These are phyloP conservation scores for Drepana falcataria DNA, from an alignment of 2,888 invertebrate species.

Conservation along the genomic window DNA sequence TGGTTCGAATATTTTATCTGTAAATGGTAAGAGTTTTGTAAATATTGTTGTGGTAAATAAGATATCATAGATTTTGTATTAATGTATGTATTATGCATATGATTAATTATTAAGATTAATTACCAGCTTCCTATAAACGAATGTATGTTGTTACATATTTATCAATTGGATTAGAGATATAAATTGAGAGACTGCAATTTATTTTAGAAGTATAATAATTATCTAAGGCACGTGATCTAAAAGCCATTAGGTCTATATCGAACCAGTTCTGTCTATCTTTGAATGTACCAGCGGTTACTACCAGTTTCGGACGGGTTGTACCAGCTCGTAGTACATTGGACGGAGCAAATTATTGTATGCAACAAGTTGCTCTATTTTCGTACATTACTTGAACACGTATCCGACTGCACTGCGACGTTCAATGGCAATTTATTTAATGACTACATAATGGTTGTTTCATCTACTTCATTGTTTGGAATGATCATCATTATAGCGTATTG, in stretches of 20 bases:
- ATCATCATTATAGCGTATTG: neutral
- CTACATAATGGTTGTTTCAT: neutral
- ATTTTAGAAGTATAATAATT: too few relatives aligned
- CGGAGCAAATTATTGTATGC: neutral
- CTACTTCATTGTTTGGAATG: neutral
- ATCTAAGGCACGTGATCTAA: slow-evolving; percentile 8
- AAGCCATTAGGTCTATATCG: slow-evolving; percentile 5
- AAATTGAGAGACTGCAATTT: too few relatives aligned
- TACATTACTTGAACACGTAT: neutral
- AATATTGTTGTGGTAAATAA: too few relatives aligned
- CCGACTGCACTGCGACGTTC: neutral
- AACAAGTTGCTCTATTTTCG: neutral
- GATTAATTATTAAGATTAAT: too few relatives aligned
- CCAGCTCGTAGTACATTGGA: slow-evolving; percentile 11
- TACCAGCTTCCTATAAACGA: too few relatives aligned
- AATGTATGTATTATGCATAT: too few relatives aligned
- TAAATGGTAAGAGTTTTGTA: too few relatives aligned
- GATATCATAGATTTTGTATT: too few relatives aligned
- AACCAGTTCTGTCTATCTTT: slow-evolving; percentile 16
- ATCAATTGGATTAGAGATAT: too few relatives aligned
- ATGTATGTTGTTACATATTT: too few relatives aligned
- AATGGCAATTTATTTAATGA: neutral
- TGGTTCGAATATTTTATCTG: too few relatives aligned
- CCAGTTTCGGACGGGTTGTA: slow-evolving; percentile 18
- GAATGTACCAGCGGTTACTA: slow-evolving; percentile 8